Percentiles rank a stretch among this genome's conserved stretches.
Conservation (phyloP, 2,888 invertebrate genomes). For the Eristalis arbustorum region DNA sequence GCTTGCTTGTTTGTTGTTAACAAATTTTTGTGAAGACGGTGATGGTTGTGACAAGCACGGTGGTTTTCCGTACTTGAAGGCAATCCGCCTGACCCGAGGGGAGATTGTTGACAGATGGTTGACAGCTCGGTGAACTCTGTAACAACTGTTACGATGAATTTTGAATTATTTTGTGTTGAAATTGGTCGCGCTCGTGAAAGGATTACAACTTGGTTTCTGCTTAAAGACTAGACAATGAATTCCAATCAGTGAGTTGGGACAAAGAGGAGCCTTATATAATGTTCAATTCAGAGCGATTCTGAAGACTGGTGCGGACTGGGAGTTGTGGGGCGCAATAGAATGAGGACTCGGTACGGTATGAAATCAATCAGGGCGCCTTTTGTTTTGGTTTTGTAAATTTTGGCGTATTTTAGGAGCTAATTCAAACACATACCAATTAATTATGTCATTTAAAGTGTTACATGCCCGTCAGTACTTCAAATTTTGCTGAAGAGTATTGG, state of each 20-base stretch:
- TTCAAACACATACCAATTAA: too few relatives aligned
- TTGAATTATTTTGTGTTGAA: neutral
- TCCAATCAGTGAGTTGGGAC: neutral
- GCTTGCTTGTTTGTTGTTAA: slow-evolving; percentile 15
- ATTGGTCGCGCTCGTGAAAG: neutral
- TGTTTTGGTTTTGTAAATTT: neutral
- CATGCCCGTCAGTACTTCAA: too few relatives aligned
- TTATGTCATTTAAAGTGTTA: too few relatives aligned
- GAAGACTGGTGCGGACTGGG: neutral
- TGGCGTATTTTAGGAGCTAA: too few relatives aligned
- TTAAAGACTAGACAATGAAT: neutral
- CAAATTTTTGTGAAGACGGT: neutral
- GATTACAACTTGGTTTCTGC: neutral
- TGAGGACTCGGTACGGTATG: neutral
- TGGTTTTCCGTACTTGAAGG: neutral
- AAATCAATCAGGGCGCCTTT: neutral
- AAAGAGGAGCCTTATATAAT: neutral
- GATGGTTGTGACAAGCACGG: neutral
- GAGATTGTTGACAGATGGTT: neutral
- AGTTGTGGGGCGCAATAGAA: neutral
- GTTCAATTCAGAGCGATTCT: neutral
- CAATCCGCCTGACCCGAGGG: neutral
- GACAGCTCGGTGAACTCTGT: neutral
- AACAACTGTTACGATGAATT: neutral
- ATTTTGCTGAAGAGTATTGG: too few relatives aligned